Base-by-base conservation (phyloP, 2,113 vertebrate genomes). In the Hippocampus mohnikei region DNA sequence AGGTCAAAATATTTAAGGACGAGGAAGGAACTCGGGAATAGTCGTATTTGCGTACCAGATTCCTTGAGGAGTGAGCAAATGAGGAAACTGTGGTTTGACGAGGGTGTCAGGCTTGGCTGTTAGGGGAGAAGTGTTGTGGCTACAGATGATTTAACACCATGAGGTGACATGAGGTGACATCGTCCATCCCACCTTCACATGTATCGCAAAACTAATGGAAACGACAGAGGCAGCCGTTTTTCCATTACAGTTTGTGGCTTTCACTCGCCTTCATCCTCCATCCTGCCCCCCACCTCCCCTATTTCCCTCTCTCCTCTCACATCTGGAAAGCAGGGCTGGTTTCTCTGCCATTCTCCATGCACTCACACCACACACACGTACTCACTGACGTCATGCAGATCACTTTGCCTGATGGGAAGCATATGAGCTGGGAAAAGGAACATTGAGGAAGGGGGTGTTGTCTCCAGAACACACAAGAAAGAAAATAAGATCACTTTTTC, bases 291-390 rank as follows among this genome's bases (percentile, higher is more conserved):
- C 71, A 69, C 46, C 3, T 67, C 44, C 42, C 42, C 42, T 0
- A 69, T 79, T 86, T 78, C 82, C 70, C 69, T 79, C 75, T 85
- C 60, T 86, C 60, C 75, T 74, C 79, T 68, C 85, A 93, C 94
- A 95, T 94, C 93, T 94, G 94, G 91, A 84, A 87, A 91, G 82
- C 92, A 94, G 91, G 83, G 84, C 71, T 81, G 80, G 78, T 81
- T 82, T 83, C 71, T 67, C 76, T 88, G 90, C 85, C 84, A 82
- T 84, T 88, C 74, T 73, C 42, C 71, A 66, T 63, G 62, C 73
- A 37, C 18, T 11, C 62, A 69, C 68, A 44, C 76, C 69, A 69
- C 53, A 71, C 73, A 73, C 46, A 63, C 72, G 52, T 44, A 62
- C 60, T 50, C 60, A 37, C 68, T 81, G 78, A 90, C 81, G 78